phyloP scores from a whole-genome alignment of 2,888 invertebrate species.

The Acanthosoma haemorrhoidale region DNA sequence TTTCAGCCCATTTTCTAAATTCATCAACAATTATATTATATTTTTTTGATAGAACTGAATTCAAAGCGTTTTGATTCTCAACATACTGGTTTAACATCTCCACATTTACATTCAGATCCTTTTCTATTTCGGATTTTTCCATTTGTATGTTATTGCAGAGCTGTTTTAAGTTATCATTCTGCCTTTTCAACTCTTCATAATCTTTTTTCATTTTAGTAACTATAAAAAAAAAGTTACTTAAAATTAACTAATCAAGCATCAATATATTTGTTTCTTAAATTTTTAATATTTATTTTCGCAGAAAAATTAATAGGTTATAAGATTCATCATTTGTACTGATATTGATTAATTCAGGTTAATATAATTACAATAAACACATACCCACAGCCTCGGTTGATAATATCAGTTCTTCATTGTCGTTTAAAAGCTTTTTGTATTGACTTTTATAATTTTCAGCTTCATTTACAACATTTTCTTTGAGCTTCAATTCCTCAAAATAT shows the following conservation, averaged over 20 bases:
- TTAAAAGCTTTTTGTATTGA: conserved; percentile 25
- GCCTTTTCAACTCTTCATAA: conserved; percentile 32
- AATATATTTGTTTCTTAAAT: no score
- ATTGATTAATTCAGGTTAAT: background rate
- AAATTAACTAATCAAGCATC: no score
- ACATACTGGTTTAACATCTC: conserved; percentile 14
- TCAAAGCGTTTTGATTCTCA: conserved; percentile 19
- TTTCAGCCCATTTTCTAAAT: background rate
- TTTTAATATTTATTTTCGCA: no score
- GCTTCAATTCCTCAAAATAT: conserved; percentile 28
- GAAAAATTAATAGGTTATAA: background rate
- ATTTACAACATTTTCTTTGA: conserved; percentile 29
- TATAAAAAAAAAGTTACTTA: background rate
- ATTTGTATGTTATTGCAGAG: conserved; percentile 31
- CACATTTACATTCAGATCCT: conserved; percentile 4
- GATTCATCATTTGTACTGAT: background rate
- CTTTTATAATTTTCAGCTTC: conserved; percentile 32
- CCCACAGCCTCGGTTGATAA: conserved; percentile 23
- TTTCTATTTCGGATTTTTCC: conserved; percentile 33
- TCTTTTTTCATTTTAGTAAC: conserved; percentile 25
- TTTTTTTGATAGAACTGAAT: conserved; percentile 13
- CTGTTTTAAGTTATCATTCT: conserved; percentile 34
- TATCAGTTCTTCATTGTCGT: conserved; percentile 34
- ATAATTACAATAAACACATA: background rate
- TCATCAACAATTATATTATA: conserved; percentile 11